These are phyloP conservation scores for Fragum fragum DNA, from an alignment of 2,888 invertebrate genomes.

Conservation along the genomic window DNA sequence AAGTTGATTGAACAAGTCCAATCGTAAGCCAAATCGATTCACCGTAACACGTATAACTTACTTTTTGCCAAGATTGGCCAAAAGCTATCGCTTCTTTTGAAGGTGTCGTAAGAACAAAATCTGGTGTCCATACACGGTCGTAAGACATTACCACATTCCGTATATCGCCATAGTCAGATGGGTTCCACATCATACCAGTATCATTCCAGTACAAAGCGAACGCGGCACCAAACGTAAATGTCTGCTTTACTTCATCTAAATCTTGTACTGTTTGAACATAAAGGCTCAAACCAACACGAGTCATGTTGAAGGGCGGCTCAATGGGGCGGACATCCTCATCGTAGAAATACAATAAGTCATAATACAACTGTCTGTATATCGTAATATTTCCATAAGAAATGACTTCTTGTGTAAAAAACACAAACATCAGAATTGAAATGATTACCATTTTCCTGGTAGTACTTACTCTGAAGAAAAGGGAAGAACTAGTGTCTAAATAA, in stretches of 20 bases:
- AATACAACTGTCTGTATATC: neutral
- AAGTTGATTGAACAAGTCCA: conserved; percentile 52
- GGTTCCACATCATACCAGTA: conserved; percentile 38
- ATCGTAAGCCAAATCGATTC: conserved; percentile 47
- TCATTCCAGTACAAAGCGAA: conserved; percentile 45
- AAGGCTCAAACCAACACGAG: conserved; percentile 27
- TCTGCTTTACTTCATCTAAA: conserved; percentile 56
- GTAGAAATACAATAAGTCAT: neutral
- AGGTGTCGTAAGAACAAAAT: conserved; percentile 58
- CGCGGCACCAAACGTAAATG: conserved; percentile 35
- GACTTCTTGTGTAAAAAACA: neutral
- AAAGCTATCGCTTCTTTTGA: conserved; percentile 49
- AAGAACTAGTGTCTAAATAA: too few species aligned
- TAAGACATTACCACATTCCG: conserved; percentile 18
- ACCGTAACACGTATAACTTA: conserved; percentile 46
- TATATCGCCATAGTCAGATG: conserved; percentile 27
- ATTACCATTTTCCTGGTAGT: too few species aligned
- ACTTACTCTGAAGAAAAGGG: too few species aligned
- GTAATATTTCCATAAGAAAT: neutral
- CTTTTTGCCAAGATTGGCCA: conserved; percentile 55
- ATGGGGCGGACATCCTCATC: conserved; percentile 16
- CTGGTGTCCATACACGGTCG: conserved; percentile 59
- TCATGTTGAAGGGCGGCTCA: conserved; percentile 7
- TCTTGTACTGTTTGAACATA: conserved; percentile 45
- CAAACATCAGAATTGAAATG: neutral